These are phyloP conservation scores for Campaea margaritaria DNA, from an alignment of 2,888 invertebrate genomes.

Conservation along the genomic window DNA sequence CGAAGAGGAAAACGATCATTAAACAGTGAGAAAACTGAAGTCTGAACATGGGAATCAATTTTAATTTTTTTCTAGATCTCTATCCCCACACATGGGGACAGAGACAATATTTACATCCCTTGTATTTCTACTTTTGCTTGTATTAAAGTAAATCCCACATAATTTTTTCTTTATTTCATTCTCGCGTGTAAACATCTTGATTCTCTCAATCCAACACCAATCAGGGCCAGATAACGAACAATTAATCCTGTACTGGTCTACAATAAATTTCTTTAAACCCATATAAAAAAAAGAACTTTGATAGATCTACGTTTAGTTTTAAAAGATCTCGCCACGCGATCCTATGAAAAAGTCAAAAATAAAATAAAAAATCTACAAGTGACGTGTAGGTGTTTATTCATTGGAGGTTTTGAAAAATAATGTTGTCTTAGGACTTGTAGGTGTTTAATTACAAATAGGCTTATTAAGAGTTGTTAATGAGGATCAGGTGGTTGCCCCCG, in stretches of 20 bases:
- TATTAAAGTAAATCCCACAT: neutral
- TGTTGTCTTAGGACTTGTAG: neutral
- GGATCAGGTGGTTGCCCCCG: neutral
- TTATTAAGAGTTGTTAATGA: conserved; percentile 1
- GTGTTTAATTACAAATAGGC: conserved; percentile 4
- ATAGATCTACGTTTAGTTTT: neutral
- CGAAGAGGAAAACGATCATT: too few species aligned
- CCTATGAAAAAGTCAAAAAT: conserved; percentile 2
- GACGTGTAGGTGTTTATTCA: conserved; percentile 18
- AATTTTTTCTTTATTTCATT: conserved; percentile 1
- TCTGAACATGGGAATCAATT: too few species aligned
- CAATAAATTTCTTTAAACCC: conserved; percentile 34
- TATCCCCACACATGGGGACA: neutral
- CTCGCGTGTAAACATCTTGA: conserved; percentile 31
- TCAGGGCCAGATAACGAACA: conserved; percentile 39
- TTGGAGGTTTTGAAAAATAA: conserved; percentile 6
- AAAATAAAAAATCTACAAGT: neutral
- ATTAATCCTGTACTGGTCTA: conserved; percentile 41
- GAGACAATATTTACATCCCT: too few species aligned
- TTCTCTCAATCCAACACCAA: conserved; percentile 27
- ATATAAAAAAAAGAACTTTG: conserved; percentile 3
- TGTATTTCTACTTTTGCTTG: neutral
- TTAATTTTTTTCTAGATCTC: neutral
- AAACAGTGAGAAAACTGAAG: too few species aligned
- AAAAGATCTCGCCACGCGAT: conserved; percentile 24